Conservation (phyloP, 30 jellyfish, hydroid and myxozoan genomes). For the Cassiopea andromeda region DNA sequence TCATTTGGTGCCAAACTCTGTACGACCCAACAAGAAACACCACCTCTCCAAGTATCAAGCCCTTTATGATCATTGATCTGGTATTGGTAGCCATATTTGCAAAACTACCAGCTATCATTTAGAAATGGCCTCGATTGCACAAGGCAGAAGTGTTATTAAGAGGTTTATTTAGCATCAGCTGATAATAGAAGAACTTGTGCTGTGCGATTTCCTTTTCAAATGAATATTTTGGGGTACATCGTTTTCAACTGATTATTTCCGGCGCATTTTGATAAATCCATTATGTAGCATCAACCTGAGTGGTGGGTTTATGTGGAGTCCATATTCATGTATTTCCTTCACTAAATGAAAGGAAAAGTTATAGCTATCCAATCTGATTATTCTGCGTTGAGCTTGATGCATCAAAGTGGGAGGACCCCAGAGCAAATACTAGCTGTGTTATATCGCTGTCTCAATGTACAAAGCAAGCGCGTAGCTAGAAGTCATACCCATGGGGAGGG, state of each 20-base stretch:
- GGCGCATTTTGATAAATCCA: conserved; percentile 11
- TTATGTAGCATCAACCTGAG: background rate
- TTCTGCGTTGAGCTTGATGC: too few relatives aligned
- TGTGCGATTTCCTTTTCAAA: too few relatives aligned
- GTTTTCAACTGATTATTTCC: background rate
- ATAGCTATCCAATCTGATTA: too few relatives aligned
- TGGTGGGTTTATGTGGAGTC: too few relatives aligned
- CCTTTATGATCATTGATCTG: conserved; percentile 29
- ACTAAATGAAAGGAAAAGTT: too few relatives aligned
- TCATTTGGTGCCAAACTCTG: conserved; percentile 90
- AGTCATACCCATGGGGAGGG: too few relatives aligned
- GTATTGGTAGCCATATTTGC: conserved; percentile 33
- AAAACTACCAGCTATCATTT: background rate
- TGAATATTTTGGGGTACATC: too few relatives aligned
- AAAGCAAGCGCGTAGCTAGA: too few relatives aligned
- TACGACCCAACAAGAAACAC: conserved; percentile 68
- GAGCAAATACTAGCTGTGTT: too few relatives aligned
- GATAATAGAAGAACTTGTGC: background rate
- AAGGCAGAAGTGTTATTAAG: background rate
- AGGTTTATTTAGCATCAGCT: background rate
- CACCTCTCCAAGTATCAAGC: conserved; percentile 69
- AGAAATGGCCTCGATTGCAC: background rate
- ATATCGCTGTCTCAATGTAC: too few relatives aligned
- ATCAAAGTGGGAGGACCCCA: too few relatives aligned
- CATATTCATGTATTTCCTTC: too few relatives aligned